Percentiles rank a stretch among this genome's conserved stretches.
Evolutionary conservation across 2,113 vertebrate genomes (phyloP).

Genomic region (Periophthalmodon schlosseri): DNA sequence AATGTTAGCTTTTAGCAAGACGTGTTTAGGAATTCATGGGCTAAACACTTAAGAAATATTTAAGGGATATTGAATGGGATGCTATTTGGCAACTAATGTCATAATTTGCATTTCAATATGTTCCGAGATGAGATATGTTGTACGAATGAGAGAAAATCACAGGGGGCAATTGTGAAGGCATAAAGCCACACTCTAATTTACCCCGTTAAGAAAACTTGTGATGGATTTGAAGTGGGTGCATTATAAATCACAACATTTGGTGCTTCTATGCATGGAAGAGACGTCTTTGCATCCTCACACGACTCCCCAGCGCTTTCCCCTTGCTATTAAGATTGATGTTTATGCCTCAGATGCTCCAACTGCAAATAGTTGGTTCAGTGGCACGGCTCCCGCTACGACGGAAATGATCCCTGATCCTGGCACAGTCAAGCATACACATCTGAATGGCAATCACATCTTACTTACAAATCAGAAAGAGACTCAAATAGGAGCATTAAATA

Average conservation of each 20-base stretch:
- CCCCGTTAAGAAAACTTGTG: conserved; percentile 39
- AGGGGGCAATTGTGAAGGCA: conserved; percentile 27
- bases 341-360: conserved; percentile 65
- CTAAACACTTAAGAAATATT: conserved; percentile 14
- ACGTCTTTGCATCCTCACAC: conserved; percentile 49
- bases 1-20: conserved; percentile 7
- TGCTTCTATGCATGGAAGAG: conserved; percentile 46
- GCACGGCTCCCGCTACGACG: conserved; percentile 59
- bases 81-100: conserved; percentile 26
- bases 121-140: conserved; percentile 37
- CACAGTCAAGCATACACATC: conserved; percentile 43
- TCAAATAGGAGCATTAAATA: conserved; percentile 58
- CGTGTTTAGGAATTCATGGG: conserved; percentile 26
- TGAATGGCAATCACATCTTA: conserved; percentile 63
- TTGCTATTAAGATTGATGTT: conserved; percentile 65
- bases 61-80: conserved; percentile 27
- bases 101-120: conserved; percentile 53
- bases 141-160: conserved; percentile 49
- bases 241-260: conserved; percentile 53
- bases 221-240: conserved; percentile 59
- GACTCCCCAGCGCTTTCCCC: conserved; percentile 41
- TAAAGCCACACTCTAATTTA: conserved; percentile 27
- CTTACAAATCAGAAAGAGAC: conserved; percentile 61
- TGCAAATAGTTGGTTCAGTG: conserved; percentile 57
- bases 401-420: conserved; percentile 58